Base-by-base conservation (phyloP, 2,113 vertebrate species). In the Jaculus jaculus region DNA sequence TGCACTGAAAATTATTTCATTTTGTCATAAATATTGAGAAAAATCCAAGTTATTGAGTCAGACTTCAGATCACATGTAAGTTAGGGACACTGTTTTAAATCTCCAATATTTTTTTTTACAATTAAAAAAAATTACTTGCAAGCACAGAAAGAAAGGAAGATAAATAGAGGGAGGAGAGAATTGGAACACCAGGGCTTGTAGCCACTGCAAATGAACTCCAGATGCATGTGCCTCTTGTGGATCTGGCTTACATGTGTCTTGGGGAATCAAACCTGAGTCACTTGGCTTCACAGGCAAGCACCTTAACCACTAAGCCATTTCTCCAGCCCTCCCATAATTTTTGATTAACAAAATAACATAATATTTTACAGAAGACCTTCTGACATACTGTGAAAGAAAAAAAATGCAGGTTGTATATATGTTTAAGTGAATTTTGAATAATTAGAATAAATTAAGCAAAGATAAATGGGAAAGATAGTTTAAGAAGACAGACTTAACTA, bases 401-500 rank as follows among this genome's bases (percentile, higher is more conserved):
- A 74, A 26, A 73, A 75, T 73, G 11, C 54, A 82, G 11, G 88
- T 7, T 39, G 73, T 66, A 11, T 71, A 63, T 79, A 88, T 15
- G 21, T 83, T 89, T 85, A 84, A 91, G 0, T 65, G 79, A 86
- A 75, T 86, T 26, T 63, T 71, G 47, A 79, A 69, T 74, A 23
- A 82, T 61, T 26, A 90, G 13, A 75, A 60, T 84, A 92, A 81
- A 73, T 71, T 83, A 92, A 71, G 18, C 66, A 92, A 92, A 74
- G 24, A 72, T 5, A 72, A 90, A 72, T 24, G 8, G 58, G 16
- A 60, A 37, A 77, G 28, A 30, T 73, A 23, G n/a, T 47, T 3
- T 63, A 80, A 73, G 74, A 94, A 32, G 66, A 75, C 13, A 51
- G 68, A 66, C n/a, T 51, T 32, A 90, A 63, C 63, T 66, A 79